phyloP scores from a whole-genome alignment of 2,113 vertebrate species.

The Carollia perspicillata region DNA sequence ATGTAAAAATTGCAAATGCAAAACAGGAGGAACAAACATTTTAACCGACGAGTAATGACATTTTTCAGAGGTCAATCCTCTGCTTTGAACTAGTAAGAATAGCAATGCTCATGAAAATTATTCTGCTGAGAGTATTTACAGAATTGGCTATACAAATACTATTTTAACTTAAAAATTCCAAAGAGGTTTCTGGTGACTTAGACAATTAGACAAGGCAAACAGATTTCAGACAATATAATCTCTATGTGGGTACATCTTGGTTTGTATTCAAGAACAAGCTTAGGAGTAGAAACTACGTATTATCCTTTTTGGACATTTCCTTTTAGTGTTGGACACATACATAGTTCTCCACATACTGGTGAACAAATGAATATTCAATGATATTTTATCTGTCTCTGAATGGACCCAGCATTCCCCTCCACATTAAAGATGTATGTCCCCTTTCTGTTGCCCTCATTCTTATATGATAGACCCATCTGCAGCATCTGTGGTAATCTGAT shows the following conservation, averaged over 20 bases:
- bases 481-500: not conserved
- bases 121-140: not conserved
- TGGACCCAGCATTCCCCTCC: not conserved
- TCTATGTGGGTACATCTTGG: not conserved
- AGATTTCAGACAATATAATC: not conserved
- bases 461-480: not conserved
- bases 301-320: not conserved
- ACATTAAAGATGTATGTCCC: not conserved
- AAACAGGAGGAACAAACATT: not conserved
- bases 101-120: not conserved
- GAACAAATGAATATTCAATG: not conserved
- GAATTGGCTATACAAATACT: not conserved
- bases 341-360: not conserved
- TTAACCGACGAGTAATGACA: not conserved
- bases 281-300: not conserved
- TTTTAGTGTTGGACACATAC: not conserved
- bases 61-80: constrained; percentile 2
- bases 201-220: not conserved
- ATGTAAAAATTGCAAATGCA: not conserved
- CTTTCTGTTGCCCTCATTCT: not conserved
- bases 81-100: not conserved
- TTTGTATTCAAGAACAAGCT: not conserved
- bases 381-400: not conserved
- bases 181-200: not conserved
- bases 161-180: constrained; percentile 15